Conservation (phyloP, 1,140 invertebrate species). For the Cotesia typhae region DNA sequence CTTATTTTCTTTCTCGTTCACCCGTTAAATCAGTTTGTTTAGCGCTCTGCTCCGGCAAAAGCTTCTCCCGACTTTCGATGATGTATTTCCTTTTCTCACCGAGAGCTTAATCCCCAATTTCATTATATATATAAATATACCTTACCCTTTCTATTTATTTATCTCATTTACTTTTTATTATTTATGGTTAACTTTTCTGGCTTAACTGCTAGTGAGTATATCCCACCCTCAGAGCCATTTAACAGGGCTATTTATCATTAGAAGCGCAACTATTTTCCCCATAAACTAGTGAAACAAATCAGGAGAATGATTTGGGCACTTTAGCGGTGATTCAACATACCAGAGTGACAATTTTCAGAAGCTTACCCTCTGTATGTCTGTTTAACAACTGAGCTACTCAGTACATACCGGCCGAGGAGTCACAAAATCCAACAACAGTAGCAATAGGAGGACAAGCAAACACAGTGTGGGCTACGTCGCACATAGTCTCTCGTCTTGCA, state of each 20-base stretch:
- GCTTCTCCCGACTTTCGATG: conserved; percentile 17
- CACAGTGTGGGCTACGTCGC: neutral
- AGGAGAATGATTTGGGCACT: conserved; percentile 28
- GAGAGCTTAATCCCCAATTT: conserved; percentile 10
- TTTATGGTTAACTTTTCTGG: conserved; percentile 2
- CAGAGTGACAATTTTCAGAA: neutral
- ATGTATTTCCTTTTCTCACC: neutral
- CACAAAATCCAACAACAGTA: conserved; percentile 2
- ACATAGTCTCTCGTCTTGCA: neutral
- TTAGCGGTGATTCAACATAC: conserved; percentile 34
- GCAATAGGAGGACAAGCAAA: neutral
- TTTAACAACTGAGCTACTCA: neutral
- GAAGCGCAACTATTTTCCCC: neutral
- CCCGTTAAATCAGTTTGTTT: conserved; percentile 21
- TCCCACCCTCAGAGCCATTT: neutral
- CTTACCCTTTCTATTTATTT: neutral
- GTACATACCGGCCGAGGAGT: no score
- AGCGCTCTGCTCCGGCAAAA: conserved; percentile 15
- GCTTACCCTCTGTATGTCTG: neutral
- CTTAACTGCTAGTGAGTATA: neutral
- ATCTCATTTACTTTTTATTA: conserved; percentile 22
- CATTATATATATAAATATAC: neutral
- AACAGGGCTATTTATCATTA: conserved; percentile 11
- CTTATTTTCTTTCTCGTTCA: neutral
- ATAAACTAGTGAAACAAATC: conserved; percentile 29